These are phyloP conservation scores for Chamaetylas fuelleborni DNA, from an alignment of 2,113 vertebrate genomes.

Conservation along the genomic window DNA sequence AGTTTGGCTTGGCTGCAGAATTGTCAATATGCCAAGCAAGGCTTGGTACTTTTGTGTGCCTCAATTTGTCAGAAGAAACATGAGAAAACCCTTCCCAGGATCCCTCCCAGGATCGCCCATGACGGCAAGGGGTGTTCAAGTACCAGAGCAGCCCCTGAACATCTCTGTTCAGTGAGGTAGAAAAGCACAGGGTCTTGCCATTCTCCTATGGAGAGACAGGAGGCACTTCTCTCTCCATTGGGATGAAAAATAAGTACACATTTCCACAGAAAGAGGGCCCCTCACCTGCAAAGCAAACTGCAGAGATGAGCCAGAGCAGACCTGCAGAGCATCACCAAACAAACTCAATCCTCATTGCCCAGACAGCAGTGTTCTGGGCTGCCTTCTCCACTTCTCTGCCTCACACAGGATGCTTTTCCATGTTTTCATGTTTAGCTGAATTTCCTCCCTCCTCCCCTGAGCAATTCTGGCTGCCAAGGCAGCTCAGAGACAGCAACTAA, in stretches of 20 bases:
- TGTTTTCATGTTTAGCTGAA: not conserved
- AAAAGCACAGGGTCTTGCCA: not conserved
- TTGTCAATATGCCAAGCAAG: not conserved
- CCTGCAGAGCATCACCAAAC: not conserved
- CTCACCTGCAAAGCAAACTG: not conserved
- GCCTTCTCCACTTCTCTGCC: not conserved
- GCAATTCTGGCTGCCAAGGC: slow-evolving; percentile 37
- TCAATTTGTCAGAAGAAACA: not conserved
- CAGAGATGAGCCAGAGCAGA: not conserved
- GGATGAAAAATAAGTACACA: not conserved
- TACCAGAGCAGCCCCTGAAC: not conserved
- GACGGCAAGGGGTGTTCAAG: not conserved
- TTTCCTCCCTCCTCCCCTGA: not conserved
- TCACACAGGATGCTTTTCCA: not conserved
- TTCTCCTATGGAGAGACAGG: not conserved
- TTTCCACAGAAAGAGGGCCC: not conserved
- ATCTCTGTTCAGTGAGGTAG: not conserved
- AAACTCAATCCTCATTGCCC: not conserved
- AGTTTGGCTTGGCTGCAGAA: not conserved
- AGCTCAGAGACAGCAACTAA: slow-evolving; percentile 12
- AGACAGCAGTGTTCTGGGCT: not conserved
- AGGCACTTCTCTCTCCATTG: not conserved
- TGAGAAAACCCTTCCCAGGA: not conserved
- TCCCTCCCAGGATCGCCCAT: not conserved
- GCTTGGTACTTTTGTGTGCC: not conserved